Evolutionary conservation across 2,113 vertebrate species (phyloP).

Genomic region (Oreochromis aureus): DNA sequence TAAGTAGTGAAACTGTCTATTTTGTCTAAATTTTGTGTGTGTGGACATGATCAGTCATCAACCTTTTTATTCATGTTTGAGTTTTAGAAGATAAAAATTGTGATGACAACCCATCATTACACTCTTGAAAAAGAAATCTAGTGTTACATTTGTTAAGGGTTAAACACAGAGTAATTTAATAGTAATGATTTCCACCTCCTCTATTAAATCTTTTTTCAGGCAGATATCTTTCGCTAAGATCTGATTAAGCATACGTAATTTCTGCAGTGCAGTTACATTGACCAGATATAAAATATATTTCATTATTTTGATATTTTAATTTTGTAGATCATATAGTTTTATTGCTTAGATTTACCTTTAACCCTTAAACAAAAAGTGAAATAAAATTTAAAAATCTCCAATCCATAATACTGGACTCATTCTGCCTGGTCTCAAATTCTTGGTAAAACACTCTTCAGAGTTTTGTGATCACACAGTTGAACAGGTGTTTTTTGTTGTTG

Average conservation of each 20-base stretch:
- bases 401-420: not conserved
- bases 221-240: not conserved
- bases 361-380: not conserved
- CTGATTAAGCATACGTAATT: rapidly evolving
- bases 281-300: not conserved
- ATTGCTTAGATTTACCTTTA: not conserved
- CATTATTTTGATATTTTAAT: too few relatives aligned
- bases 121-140: not conserved
- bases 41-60: not conserved
- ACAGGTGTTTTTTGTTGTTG: not conserved
- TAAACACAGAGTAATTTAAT: not conserved
- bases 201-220: not conserved
- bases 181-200: not conserved
- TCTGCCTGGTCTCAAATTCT: not conserved
- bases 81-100: not conserved
- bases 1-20: not conserved
- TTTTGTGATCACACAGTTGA: not conserved
- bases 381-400: not conserved
- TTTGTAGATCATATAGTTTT: not conserved
- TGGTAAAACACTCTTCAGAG: not conserved
- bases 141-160: not conserved
- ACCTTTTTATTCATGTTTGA: not conserved
- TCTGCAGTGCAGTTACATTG: not conserved
- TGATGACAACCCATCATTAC: not conserved
- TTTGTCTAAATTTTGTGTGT: not conserved